Percentiles rank a stretch among this genome's conserved stretches.
Evolutionary conservation across 2,797 vertebrate species (phyloP).

Genomic region (Poeciliopsis turneri): DNA sequence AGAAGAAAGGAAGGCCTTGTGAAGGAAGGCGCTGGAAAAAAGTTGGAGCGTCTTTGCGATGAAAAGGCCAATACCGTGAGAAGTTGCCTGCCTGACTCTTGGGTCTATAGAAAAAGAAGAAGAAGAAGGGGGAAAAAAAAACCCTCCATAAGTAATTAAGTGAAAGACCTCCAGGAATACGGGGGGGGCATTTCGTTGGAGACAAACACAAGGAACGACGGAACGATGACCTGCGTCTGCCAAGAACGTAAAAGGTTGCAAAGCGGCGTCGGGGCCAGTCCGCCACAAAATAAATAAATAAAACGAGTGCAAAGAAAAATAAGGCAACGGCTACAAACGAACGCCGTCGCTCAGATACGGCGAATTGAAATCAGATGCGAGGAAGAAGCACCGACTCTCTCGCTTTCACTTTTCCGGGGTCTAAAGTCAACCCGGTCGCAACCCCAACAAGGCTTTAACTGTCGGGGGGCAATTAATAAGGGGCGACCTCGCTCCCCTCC

Average conservation of each 20-base stretch:
- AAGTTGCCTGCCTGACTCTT: slow-evolving; percentile 63
- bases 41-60: slow-evolving; percentile 65
- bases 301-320: background rate
- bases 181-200: slow-evolving; percentile 24
- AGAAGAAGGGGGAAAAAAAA: background rate
- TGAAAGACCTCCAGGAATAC: slow-evolving; percentile 55
- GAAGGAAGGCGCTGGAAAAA: slow-evolving; percentile 63
- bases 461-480: slow-evolving; percentile 74
- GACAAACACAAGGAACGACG: slow-evolving; percentile 40
- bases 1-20: slow-evolving; percentile 84
- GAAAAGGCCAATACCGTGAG: slow-evolving; percentile 72
- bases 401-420: slow-evolving; percentile 25
- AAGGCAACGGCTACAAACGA: slow-evolving; percentile 15
- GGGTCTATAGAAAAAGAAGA: slow-evolving; percentile 45
- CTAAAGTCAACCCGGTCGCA: slow-evolving; percentile 60
- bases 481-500: slow-evolving; percentile 58
- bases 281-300: background rate
- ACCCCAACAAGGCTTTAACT: slow-evolving; percentile 72
- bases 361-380: slow-evolving; percentile 52
- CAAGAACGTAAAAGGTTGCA: slow-evolving; percentile 10
- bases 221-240: slow-evolving; percentile 24
- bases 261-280: background rate
- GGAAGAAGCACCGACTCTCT: slow-evolving; percentile 21
- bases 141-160: slow-evolving; percentile 40
- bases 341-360: slow-evolving; percentile 30